These are phyloP conservation scores for Cyanoramphus novaezelandiae DNA, from an alignment of 2,113 vertebrate species.

Conservation along the genomic window DNA sequence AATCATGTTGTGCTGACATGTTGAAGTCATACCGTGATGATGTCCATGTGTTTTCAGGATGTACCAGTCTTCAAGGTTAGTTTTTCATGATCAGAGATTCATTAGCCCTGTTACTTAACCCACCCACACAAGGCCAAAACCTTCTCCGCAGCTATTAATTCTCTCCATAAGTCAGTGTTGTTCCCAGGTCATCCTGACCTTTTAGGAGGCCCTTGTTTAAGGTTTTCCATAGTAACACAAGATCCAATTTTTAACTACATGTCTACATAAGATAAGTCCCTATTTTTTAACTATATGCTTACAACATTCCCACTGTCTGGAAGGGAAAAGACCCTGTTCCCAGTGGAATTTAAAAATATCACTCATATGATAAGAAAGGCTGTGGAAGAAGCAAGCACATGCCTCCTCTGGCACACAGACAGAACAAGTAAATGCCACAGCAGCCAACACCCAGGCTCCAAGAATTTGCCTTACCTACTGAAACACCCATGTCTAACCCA, in stretches of 20 bases:
- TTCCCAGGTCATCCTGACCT: neutral
- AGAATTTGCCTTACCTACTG: neutral
- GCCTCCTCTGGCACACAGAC: neutral
- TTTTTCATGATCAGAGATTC: neutral
- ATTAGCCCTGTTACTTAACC: neutral
- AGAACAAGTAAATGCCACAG: fast-evolving
- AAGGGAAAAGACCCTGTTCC: neutral
- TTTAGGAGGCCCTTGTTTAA: neutral
- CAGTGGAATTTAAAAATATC: neutral
- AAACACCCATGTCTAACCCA: fast-evolving
- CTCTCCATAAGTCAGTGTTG: neutral
- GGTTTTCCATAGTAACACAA: neutral
- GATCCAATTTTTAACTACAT: neutral
- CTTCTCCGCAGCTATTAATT: neutral
- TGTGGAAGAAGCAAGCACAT: fast-evolving
- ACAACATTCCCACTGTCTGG: neutral
- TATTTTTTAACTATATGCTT: neutral
- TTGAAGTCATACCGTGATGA: neutral
- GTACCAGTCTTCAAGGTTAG: neutral
- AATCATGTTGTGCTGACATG: neutral
- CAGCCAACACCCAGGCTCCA: neutral
- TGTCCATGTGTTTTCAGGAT: neutral
- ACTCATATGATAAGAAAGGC: neutral
- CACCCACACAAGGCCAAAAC: neutral
- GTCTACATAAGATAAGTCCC: neutral